Conservation (phyloP, 2,797 vertebrate species). For the Lutjanus campechanus region DNA sequence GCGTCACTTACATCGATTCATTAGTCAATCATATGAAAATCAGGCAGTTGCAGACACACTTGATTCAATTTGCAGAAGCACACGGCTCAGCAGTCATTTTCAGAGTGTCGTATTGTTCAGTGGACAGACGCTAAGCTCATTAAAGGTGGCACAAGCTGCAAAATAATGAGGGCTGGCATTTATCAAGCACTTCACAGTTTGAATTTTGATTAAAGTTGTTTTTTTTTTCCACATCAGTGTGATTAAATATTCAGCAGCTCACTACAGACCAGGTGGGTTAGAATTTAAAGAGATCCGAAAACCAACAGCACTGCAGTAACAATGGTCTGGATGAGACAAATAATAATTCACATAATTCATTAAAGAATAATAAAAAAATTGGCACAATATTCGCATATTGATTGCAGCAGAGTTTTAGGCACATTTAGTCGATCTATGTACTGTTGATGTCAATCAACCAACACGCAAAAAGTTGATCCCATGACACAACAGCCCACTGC, state of each 20-base stretch:
- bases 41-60: conserved; percentile 50
- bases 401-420: background rate
- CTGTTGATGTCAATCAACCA: too few relatives aligned
- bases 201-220: conserved; percentile 53
- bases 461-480: too few relatives aligned
- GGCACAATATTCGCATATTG: background rate
- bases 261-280: background rate
- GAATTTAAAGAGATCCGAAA: conserved; percentile 1
- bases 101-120: conserved; percentile 45
- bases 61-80: conserved; percentile 67
- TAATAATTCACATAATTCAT: background rate
- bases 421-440: too few relatives aligned
- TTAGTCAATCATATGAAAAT: conserved; percentile 66
- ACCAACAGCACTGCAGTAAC: background rate
- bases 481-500: too few relatives aligned
- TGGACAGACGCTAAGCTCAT: conserved; percentile 55
- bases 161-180: conserved; percentile 70
- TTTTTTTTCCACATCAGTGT: background rate
- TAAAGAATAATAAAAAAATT: background rate
- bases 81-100: conserved; percentile 45
- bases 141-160: conserved; percentile 51
- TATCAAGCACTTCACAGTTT: conserved; percentile 55
- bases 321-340: too few relatives aligned
- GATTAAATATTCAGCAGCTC: conserved; percentile 29
- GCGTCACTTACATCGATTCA: conserved; percentile 54